These are phyloP conservation scores for Ochropleura leucogaster DNA, from an alignment of 2,888 invertebrate genomes.

Conservation along the genomic window DNA sequence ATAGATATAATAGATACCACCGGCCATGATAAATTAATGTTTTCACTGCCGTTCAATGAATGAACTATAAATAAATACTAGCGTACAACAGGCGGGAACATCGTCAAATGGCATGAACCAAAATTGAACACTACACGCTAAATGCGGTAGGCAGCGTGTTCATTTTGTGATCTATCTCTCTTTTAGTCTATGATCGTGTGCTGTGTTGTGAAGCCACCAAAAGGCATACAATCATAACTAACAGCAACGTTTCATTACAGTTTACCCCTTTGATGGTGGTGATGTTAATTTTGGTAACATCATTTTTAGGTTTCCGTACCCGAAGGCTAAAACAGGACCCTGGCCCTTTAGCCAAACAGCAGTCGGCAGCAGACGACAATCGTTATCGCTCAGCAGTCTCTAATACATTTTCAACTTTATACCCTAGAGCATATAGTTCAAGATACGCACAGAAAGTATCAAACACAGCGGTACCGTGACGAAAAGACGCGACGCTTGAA, in stretches of 20 bases:
- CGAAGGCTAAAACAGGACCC: too few species aligned
- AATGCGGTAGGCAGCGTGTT: neutral
- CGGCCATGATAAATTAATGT: conserved; percentile 41
- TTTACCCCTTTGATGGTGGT: neutral
- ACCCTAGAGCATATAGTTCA: too few species aligned
- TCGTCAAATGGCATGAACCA: neutral
- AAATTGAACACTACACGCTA: neutral
- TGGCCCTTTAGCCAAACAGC: too few species aligned
- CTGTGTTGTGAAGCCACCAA: neutral
- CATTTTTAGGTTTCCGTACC: too few species aligned
- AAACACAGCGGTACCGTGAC: too few species aligned
- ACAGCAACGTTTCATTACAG: neutral
- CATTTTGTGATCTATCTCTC: neutral
- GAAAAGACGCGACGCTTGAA: too few species aligned
- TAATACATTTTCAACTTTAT: too few species aligned
- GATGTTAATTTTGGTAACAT: neutral
- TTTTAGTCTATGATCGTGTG: neutral
- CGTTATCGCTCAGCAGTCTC: too few species aligned
- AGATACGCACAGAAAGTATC: too few species aligned
- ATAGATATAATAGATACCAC: conserved; percentile 15
- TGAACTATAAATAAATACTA: conserved; percentile 45
- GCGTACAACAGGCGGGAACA: neutral
- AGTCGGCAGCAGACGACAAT: too few species aligned
- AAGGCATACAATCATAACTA: neutral
- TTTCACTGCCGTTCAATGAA: conserved; percentile 30